phyloP scores from a whole-genome alignment of 2,113 vertebrate genomes.

The Epinephelus fuscoguttatus region DNA sequence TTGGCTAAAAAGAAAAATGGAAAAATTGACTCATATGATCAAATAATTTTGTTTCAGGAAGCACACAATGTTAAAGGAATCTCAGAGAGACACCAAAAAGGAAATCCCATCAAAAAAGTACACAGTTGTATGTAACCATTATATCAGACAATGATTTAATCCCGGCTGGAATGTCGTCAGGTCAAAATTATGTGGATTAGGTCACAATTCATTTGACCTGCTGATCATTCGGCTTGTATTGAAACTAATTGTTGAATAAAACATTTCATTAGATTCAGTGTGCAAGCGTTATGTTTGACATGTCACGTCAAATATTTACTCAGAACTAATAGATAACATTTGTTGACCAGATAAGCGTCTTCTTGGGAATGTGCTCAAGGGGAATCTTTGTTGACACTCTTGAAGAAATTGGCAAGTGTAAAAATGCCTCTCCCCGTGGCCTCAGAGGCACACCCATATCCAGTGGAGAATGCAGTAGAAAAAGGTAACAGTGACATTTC shows the following conservation, averaged over 20 bases:
- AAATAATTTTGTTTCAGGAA: not conserved
- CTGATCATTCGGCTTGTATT: not conserved
- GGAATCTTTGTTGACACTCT: constrained; percentile 46
- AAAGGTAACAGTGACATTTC: constrained; percentile 54
- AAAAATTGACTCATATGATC: not conserved
- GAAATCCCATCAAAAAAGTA: too few relatives aligned
- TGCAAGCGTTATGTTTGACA: not conserved
- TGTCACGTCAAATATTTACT: constrained; percentile 33
- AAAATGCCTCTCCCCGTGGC: not conserved
- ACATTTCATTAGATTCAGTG: not conserved
- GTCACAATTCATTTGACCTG: not conserved
- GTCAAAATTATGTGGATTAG: not conserved
- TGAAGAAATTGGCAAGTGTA: constrained; percentile 16
- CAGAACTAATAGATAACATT: not conserved
- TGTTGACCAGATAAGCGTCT: not conserved
- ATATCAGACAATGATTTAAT: not conserved
- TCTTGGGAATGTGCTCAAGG: constrained; percentile 20
- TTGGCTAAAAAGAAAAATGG: too few relatives aligned
- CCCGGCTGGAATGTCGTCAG: not conserved
- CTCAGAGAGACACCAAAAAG: too few relatives aligned
- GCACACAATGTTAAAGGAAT: not conserved
- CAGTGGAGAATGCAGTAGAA: constrained; percentile 22
- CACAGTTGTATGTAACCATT: not conserved
- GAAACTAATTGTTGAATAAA: not conserved
- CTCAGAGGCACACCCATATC: constrained; percentile 50